phyloP scores from a whole-genome alignment of 2,888 invertebrate genomes.

The Electrophaes corylata region DNA sequence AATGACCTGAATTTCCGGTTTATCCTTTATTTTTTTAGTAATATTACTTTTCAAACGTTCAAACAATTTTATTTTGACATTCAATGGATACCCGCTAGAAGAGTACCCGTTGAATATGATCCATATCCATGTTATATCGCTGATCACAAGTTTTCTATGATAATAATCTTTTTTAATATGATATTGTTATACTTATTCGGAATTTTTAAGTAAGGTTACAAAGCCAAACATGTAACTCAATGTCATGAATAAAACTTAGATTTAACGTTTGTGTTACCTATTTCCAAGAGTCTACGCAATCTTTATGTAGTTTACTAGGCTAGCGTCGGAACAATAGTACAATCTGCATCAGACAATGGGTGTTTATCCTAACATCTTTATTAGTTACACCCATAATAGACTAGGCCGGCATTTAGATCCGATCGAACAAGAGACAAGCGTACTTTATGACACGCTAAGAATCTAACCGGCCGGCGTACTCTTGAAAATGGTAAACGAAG shows the following conservation, averaged over 20 bases:
- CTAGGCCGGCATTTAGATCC: slow-evolving; percentile 4
- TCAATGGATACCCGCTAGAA: no score
- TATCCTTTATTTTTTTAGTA: no score
- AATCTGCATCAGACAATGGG: slow-evolving; percentile 26
- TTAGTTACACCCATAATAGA: slow-evolving; percentile 29
- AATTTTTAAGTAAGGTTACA: neutral
- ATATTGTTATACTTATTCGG: no score
- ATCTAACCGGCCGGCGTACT: no score
- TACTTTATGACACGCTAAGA: neutral
- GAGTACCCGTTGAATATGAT: no score
- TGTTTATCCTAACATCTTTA: slow-evolving; percentile 31
- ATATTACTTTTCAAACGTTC: no score
- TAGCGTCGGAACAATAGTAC: slow-evolving; percentile 22
- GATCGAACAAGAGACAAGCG: neutral
- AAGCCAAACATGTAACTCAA: neutral
- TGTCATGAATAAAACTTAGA: neutral
- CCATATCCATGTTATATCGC: no score
- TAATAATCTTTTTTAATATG: no score
- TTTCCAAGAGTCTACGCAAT: slow-evolving; percentile 26
- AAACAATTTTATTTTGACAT: no score
- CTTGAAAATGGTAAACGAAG: no score
- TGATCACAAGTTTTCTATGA: no score
- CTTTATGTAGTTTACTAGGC: slow-evolving; percentile 11
- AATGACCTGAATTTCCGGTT: no score
- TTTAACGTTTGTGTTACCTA: neutral